These are phyloP conservation scores for Nudaria mundana DNA, from an alignment of 2,888 invertebrate genomes.

Conservation along the genomic window DNA sequence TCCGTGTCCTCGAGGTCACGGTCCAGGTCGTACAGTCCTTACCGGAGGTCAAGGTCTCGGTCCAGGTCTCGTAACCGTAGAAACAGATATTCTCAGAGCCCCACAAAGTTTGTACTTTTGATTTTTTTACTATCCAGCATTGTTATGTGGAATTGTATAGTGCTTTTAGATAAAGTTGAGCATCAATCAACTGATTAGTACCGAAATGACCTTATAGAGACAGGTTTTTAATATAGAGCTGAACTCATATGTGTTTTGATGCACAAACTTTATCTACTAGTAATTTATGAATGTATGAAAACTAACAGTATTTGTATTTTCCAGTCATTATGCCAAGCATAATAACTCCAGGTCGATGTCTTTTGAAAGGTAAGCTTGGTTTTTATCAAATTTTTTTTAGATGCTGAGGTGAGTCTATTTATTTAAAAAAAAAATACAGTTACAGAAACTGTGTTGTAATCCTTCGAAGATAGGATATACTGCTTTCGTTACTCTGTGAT, in stretches of 20 bases:
- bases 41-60: conserved; percentile 52
- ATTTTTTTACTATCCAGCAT: conserved; percentile 3
- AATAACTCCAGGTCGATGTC: conserved; percentile 69
- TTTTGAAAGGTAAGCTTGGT: conserved; percentile 68
- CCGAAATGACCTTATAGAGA: too few species aligned
- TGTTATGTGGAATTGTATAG: too few species aligned
- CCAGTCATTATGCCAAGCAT: conserved; percentile 65
- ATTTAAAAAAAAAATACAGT: not conserved
- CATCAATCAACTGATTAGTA: too few species aligned
- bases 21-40: conserved; percentile 56
- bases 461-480: too few species aligned
- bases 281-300: conserved; percentile 1
- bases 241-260: conserved; percentile 2
- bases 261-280: too few species aligned
- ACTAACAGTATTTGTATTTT: conserved; percentile 41
- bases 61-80: conserved; percentile 52
- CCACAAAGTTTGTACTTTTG: conserved; percentile 62
- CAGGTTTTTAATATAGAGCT: too few species aligned
- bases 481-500: too few species aligned
- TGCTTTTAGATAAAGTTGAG: too few species aligned
- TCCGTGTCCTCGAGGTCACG: too few species aligned
- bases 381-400: conserved; percentile 20
- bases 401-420: conserved; percentile 21
- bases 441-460: too few species aligned
- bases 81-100: conserved; percentile 58